phyloP scores from a whole-genome alignment of 2,113 vertebrate genomes.

The Eclectus roratus region DNA sequence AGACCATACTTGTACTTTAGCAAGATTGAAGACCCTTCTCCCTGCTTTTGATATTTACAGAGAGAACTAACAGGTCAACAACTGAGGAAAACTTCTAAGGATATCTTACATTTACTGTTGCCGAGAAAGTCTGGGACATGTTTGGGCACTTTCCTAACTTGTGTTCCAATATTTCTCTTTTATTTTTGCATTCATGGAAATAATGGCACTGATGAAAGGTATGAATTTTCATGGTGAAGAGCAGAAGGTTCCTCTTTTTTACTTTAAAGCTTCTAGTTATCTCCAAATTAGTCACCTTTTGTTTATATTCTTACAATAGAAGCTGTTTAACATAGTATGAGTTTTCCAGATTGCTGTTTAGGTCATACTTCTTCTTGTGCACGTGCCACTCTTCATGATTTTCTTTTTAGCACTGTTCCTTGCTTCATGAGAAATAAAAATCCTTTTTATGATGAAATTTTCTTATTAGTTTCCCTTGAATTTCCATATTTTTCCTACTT shows the following conservation, averaged over 20 bases:
- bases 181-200: neutral
- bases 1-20: neutral
- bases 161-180: neutral
- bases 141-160: neutral
- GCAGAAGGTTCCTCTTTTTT: neutral
- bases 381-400: neutral
- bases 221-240: fast-evolving
- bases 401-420: neutral
- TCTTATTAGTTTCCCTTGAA: neutral
- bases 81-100: neutral
- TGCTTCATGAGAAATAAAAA: neutral
- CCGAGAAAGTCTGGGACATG: neutral
- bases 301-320: neutral
- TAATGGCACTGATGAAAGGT: neutral
- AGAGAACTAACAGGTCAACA: neutral
- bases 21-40: neutral
- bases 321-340: neutral
- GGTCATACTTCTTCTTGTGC: neutral
- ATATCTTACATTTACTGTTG: neutral
- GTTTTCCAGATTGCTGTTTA: neutral
- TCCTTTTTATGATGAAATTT: neutral
- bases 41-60: neutral
- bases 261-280: neutral
- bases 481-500: neutral
- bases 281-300: neutral